Conservation (phyloP, 2,888 invertebrate genomes). For the Parelbella ahira region DNA sequence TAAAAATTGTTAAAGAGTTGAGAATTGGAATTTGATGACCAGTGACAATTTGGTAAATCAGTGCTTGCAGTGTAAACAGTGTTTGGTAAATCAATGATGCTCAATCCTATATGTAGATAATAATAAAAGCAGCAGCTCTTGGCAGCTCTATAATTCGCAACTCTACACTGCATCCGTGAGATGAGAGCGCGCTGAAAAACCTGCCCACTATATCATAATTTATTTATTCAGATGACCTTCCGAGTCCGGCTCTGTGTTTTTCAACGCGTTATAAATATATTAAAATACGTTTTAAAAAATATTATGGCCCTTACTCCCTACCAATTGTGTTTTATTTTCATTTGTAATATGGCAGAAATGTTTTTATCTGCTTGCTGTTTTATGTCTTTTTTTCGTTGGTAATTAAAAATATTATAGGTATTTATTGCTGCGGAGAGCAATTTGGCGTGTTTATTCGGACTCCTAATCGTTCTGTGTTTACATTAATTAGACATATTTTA, state of each 20-base stretch:
- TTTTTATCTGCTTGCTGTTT: slow-evolving; percentile 68
- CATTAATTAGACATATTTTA: slow-evolving; percentile 79
- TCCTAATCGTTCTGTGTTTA: slow-evolving; percentile 77
- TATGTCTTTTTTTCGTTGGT: slow-evolving; percentile 70
- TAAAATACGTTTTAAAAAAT: slow-evolving; percentile 59
- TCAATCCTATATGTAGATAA: no score
- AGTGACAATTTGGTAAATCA: no score
- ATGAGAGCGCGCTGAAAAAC: slow-evolving; percentile 53
- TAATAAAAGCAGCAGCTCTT: no score
- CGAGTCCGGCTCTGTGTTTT: slow-evolving; percentile 59
- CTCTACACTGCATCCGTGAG: slow-evolving; percentile 46
- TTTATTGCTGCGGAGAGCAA: slow-evolving; percentile 69
- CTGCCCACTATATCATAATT: slow-evolving; percentile 75
- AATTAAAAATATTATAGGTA: slow-evolving; percentile 80
- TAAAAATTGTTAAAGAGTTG: no score
- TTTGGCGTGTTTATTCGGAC: slow-evolving; percentile 69
- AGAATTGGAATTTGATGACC: no score
- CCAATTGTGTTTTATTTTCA: slow-evolving; percentile 48
- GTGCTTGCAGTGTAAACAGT: no score
- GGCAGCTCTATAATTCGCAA: slow-evolving; percentile 37
- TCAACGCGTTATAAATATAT: slow-evolving; percentile 57
- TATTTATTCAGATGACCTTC: slow-evolving; percentile 75
- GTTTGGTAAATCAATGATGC: no score
- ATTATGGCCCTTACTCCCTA: slow-evolving; percentile 29
- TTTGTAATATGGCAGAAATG: slow-evolving; percentile 65